phyloP scores from a whole-genome alignment of 2,113 vertebrate species.

The Calyptomena viridis region DNA sequence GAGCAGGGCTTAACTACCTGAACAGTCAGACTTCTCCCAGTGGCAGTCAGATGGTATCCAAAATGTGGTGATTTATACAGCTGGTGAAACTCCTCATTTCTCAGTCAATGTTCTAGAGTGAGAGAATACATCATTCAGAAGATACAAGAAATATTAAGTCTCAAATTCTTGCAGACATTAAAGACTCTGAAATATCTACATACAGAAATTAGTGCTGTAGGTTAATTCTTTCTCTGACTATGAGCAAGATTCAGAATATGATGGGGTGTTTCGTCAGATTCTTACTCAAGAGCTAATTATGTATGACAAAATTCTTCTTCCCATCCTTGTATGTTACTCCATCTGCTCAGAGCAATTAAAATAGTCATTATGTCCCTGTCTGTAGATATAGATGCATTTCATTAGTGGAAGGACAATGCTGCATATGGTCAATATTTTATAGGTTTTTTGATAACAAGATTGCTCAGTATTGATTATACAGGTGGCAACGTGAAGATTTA shows the following conservation, averaged over 20 bases:
- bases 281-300: neutral
- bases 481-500: neutral
- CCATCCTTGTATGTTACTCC: neutral
- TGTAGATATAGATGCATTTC: neutral
- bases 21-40: neutral
- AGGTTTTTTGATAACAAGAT: neutral
- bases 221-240: neutral
- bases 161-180: neutral
- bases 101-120: neutral
- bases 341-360: constrained; percentile 3
- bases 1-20: neutral
- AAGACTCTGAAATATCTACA: neutral
- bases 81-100: neutral
- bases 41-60: neutral
- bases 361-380: neutral
- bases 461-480: neutral
- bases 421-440: neutral
- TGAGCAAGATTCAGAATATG: neutral
- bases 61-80: neutral
- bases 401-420: neutral
- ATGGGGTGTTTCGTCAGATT: neutral
- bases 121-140: neutral
- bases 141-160: neutral
- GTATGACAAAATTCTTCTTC: neutral
- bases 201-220: neutral